Percentiles rank a stretch among this genome's conserved stretches.
phyloP scores from a whole-genome alignment of 1,140 invertebrate species.

The Cotesia typhae region DNA sequence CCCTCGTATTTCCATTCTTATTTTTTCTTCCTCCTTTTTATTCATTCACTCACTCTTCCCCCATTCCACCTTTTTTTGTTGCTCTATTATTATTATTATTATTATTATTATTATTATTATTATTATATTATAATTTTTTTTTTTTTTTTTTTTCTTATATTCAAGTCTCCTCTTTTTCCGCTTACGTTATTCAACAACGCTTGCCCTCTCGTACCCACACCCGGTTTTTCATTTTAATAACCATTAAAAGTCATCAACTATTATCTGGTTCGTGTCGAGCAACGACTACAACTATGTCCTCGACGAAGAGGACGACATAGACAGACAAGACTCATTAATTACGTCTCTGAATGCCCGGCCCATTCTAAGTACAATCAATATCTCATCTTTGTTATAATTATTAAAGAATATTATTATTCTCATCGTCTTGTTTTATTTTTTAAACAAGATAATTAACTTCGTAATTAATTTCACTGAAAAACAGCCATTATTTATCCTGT shows the following conservation, averaged over 20 bases:
- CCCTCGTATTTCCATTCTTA: conserved; percentile 27
- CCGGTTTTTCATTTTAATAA: conserved; percentile 22
- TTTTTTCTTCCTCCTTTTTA: conserved; percentile 10
- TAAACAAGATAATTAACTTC: background rate
- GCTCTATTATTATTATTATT: too few relatives aligned
- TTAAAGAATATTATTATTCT: conserved; percentile 2
- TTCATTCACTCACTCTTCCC: conserved; percentile 23
- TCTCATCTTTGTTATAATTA: conserved; percentile 3
- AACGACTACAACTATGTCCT: conserved; percentile 1
- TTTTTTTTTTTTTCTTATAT: conserved; percentile 11
- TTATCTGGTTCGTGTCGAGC: conserved; percentile 13
- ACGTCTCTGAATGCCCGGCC: conserved; percentile 1
- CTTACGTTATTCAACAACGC: conserved; percentile 11
- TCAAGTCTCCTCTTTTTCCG: conserved; percentile 6
- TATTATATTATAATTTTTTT: too few relatives aligned
- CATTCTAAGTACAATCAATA: conserved; percentile 13
- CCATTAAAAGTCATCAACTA: conserved; percentile 26
- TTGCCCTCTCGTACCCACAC: conserved; percentile 14
- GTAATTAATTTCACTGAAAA: background rate
- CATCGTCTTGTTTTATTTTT: background rate
- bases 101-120: background rate
- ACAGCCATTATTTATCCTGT: too few relatives aligned
- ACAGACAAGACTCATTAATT: conserved; percentile 19
- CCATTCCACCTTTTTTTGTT: conserved; percentile 4
- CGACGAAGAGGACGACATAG: too few relatives aligned